A percentile compares a stretch with the other conserved stretches of the same genome.
Conservation (phyloP, 2,888 invertebrate species). For the Thysanoteuthis rhombus region DNA sequence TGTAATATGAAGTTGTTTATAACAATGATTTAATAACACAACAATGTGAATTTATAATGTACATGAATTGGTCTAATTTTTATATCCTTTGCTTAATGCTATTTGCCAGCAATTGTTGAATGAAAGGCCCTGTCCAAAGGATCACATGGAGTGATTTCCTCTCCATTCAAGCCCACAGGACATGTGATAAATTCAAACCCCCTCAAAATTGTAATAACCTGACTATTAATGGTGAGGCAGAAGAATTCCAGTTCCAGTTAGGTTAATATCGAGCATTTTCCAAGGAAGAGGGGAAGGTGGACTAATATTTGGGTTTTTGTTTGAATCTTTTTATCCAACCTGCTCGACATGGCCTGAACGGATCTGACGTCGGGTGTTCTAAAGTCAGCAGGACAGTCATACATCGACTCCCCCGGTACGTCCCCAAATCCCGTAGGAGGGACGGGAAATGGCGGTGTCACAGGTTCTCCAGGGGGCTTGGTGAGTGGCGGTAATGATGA, state of each 20-base stretch:
- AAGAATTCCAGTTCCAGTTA: neutral
- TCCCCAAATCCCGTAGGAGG: neutral
- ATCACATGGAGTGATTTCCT: no score
- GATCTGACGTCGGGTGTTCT: neutral
- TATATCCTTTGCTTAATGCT: no score
- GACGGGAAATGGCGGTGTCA: constrained; percentile 25
- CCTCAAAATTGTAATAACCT: no score
- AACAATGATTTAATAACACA: no score
- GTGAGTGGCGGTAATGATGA: constrained; percentile 22
- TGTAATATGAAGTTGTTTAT: no score
- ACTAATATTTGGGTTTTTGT: neutral
- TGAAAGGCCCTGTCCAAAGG: no score
- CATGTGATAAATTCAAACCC: no score
- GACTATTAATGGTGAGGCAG: neutral
- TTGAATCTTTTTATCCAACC: constrained; percentile 18
- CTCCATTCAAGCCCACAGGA: no score
- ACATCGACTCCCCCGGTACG: neutral
- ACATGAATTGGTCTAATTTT: no score
- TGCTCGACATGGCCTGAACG: constrained; percentile 17
- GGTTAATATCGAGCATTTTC: neutral
- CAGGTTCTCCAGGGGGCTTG: constrained; percentile 17
- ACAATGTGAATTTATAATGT: no score
- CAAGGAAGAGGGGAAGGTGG: neutral
- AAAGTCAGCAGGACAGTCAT: constrained; percentile 18
- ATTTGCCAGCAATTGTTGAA: no score